Evolutionary conservation across 92 coral and sea anemone genomes (phyloP).

Genomic region (Montipora capitata): DNA sequence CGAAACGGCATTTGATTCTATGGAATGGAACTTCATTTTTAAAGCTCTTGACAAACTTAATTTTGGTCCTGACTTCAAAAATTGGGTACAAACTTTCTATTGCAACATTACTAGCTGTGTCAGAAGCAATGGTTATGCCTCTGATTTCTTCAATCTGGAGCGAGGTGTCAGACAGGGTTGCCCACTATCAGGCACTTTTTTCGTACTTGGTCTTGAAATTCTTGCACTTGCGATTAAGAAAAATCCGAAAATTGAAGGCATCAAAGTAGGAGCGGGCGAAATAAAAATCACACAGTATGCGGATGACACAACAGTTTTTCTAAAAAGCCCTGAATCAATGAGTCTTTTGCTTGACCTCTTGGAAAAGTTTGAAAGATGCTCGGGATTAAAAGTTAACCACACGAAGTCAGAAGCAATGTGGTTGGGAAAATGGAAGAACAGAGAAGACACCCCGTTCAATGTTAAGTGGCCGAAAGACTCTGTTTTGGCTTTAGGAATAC

Average conservation of each 20-base stretch:
- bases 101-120: constrained; percentile 15
- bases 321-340: constrained; percentile 11
- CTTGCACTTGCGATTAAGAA: constrained; percentile 33
- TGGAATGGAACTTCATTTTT: constrained; percentile 47
- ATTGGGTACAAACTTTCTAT: constrained; percentile 29
- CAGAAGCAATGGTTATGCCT: constrained; percentile 39
- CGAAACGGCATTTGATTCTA: constrained; percentile 61
- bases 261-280: constrained; percentile 6
- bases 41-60: constrained; percentile 38
- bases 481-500: constrained; percentile 6
- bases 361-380: constrained; percentile 21
- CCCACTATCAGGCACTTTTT: constrained; percentile 40
- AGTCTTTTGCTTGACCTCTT: constrained; percentile 1
- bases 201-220: constrained; percentile 38
- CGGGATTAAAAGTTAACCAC: constrained; percentile 28
- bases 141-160: constrained; percentile 25
- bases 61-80: constrained; percentile 57
- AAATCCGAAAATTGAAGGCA: constrained; percentile 28
- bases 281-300: constrained; percentile 50
- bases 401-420: constrained; percentile 45
- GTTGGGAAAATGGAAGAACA: constrained; percentile 31
- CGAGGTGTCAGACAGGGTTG: constrained; percentile 54
- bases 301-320: constrained; percentile 42
- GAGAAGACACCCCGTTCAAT: constrained; percentile 16
- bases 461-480: constrained; percentile 21